Evolutionary conservation across 2,888 invertebrate species (phyloP), one percentile per base, ranked within the genome.

Genomic region (Aromia moschata): DNA sequence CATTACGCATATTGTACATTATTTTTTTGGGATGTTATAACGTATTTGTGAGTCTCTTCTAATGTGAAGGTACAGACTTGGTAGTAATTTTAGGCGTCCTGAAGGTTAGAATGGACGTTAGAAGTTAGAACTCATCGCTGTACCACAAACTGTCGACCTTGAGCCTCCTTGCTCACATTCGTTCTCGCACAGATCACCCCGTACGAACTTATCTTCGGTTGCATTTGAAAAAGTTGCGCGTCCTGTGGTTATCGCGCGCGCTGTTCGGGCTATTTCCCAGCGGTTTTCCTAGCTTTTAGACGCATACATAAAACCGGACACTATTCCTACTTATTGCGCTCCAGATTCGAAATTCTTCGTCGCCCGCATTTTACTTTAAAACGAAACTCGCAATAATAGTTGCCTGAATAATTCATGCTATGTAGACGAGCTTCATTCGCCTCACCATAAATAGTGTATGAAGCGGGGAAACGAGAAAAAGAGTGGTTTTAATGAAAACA

Each of bases 381-480:
- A 31, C 20, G 45, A 31, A 31, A 45, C 20, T 49, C 47, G 47
- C 33, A 49, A 49, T 37, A 20, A 37, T 49, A 20, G 47, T 12
- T 37, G 3, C 12, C 9, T 49, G 37, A 49, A 49, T 49, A 49
- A 37, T 49, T 37, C 47, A 49, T 37, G 16, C 3, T 10, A 18
- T 17, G 11, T 20, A 49, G 17, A 37, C 47, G 12, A 17, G 5
- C 12, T 33, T 46, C 20, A 2, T 41, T 17, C 17, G 17, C 10
- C 3, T 4, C n/a, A 17, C 40, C 5, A 4, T 17, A 17, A 40
- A 40, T 18, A n/a, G 15, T 40, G 5, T 15, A 40, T 25, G 25
- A n/a, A n/a, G 4, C 25, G 3, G 7, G 25, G 25, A 7, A 25
- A 5, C 25, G 25, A 25, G 4, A 25, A 25, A 3, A 25, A n/a